Percentiles rank a stretch among this genome's conserved stretches.
Evolutionary conservation across 2,888 invertebrate genomes (phyloP).

Genomic region (Blomia tropicalis): DNA sequence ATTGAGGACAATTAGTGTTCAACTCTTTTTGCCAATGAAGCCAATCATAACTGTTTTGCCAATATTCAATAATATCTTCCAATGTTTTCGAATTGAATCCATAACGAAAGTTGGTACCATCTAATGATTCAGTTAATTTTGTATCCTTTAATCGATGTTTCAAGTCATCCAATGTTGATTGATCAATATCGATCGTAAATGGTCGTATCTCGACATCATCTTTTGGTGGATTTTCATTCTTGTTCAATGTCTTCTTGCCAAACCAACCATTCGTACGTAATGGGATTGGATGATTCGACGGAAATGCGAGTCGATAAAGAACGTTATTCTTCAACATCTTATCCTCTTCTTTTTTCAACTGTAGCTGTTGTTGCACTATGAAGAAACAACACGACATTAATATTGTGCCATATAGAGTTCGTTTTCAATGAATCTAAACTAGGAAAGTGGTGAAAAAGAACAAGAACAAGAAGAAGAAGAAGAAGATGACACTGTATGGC

Average conservation of each 20-base stretch:
- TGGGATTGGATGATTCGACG: not conserved
- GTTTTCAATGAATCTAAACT: too few species aligned
- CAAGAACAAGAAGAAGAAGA: too few species aligned
- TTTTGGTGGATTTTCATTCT: conserved; percentile 7
- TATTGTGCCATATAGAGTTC: too few species aligned
- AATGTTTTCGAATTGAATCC: conserved; percentile 60
- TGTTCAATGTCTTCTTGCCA: not conserved
- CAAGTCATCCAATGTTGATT: conserved; percentile 34
- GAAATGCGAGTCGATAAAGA: not conserved
- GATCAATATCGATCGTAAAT: conserved; percentile 20
- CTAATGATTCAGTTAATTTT: conserved; percentile 34
- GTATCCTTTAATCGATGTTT: conserved; percentile 42
- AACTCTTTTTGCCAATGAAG: conserved; percentile 48
- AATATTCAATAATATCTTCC: conserved; percentile 52
- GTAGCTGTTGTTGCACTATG: too few species aligned
- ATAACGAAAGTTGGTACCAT: conserved; percentile 52
- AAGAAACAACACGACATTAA: too few species aligned
- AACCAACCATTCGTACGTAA: not conserved
- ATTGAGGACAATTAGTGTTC: conserved; percentile 64
- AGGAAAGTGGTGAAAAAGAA: too few species aligned
- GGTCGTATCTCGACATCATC: conserved; percentile 19
- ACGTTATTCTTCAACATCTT: conserved; percentile 3
- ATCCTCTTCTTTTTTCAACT: too few species aligned
- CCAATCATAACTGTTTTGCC: conserved; percentile 60
- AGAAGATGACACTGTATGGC: too few species aligned